Evolutionary conservation across 1,140 invertebrate species (phyloP), one percentile per base, ranked within the genome.

Genomic region (Aphelenchoides avenae): DNA sequence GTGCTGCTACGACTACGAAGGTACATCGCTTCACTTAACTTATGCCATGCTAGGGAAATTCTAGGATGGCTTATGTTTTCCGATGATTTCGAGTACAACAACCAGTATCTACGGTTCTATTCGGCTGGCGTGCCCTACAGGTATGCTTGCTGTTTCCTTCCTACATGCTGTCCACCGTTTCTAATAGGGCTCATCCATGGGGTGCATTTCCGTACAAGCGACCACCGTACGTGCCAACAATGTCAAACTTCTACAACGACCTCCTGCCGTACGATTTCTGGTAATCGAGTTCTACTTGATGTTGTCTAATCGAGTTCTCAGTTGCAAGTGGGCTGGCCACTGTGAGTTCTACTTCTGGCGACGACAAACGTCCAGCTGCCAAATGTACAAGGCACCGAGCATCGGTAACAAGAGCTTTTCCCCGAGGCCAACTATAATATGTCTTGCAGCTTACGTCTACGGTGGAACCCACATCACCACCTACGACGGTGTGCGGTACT

Each of bases 211-310:
- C 50, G n/a, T 57, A 60, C 24, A 53, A 60, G 39, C 30, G 50
- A 48, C 56, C 52, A 52, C 67, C 64, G 5, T 59, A 83, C 80
- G 88, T 93, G 3, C 91, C 92, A 3, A 87, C 87, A 0, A 76
- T 94, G 33, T 94, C 91, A 0, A 87, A 93, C 78, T 95, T 91
- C 88, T 87, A 87, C 77, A 87, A 93, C 71, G 93, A 97, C 70
- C 86, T 91, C 75, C 84, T 87, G 46, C 89, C 91, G 0, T 92
- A 89, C 80, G 95, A 91, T 76, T 84, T 87, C 49, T 97, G 48
- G 20, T 11, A 11, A 36, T 13, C n/a, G 11, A 13, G 11, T 36
- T 36, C 34, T 36, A 36, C n/a, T 13, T 36, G 11, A 36, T 36
- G 34, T 36, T 36, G n/a, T 36, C 11, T 36, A 13, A 13, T 36